phyloP scores from a whole-genome alignment of 2,888 invertebrate genomes.

The Galerucella nymphaeae region DNA sequence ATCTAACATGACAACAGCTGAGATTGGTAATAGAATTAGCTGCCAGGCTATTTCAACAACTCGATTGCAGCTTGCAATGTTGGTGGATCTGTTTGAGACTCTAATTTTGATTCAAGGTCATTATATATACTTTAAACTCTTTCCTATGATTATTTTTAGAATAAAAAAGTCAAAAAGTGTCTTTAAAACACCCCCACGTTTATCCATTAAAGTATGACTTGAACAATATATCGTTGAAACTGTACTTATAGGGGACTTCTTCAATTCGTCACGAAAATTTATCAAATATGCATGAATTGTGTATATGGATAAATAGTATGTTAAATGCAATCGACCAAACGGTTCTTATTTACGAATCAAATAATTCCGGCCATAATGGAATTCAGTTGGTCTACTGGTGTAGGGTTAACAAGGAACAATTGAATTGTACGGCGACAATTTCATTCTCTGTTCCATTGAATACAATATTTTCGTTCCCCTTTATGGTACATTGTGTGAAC shows the following conservation, averaged over 20 bases:
- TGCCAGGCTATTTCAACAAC: no score
- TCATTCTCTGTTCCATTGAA: constrained; percentile 60
- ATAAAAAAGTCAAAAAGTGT: neutral
- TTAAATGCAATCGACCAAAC: constrained; percentile 53
- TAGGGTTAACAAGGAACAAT: constrained; percentile 66
- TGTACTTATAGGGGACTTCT: constrained; percentile 55
- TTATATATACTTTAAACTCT: no score
- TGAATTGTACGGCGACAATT: constrained; percentile 62
- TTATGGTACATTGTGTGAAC: constrained; percentile 57
- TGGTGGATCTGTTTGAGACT: no score
- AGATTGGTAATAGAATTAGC: no score
- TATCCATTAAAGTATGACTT: constrained; percentile 51
- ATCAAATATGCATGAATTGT: constrained; percentile 65
- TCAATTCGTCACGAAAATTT: constrained; percentile 65
- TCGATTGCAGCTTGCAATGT: no score
- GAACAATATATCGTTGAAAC: constrained; percentile 61
- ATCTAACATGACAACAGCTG: no score
- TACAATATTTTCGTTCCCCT: constrained; percentile 61
- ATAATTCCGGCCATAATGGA: constrained; percentile 11
- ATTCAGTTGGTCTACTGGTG: constrained; percentile 54
- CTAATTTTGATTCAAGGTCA: no score
- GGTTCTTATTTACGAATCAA: constrained; percentile 37
- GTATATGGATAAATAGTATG: constrained; percentile 61
- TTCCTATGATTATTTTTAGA: no score
- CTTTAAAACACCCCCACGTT: constrained; percentile 30